These are phyloP conservation scores for Serinus canaria DNA, from an alignment of 2,113 vertebrate genomes.

Conservation along the genomic window DNA sequence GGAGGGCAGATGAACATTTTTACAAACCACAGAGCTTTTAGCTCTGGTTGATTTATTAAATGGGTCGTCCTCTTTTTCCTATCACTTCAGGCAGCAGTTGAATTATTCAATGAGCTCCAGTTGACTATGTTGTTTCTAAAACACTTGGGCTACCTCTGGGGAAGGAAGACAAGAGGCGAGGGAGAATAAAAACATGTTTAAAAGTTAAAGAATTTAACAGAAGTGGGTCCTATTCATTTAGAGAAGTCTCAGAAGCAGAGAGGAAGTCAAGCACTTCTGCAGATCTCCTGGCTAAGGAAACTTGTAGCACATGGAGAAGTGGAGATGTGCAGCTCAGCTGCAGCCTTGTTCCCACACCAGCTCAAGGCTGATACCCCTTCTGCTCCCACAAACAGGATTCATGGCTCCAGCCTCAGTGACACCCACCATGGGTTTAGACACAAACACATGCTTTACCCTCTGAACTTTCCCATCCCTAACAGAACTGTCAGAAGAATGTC, in stretches of 20 bases:
- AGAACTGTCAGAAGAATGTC: background rate
- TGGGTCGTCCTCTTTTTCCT: slow-evolving; percentile 46
- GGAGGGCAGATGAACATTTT: slow-evolving; percentile 46
- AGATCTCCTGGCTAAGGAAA: background rate
- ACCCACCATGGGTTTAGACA: background rate
- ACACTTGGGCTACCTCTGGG: slow-evolving; percentile 38
- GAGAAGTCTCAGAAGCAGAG: background rate
- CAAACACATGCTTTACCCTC: background rate
- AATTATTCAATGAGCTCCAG: slow-evolving; percentile 62
- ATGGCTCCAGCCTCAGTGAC: background rate
- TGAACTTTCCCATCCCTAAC: background rate
- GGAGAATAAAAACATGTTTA: slow-evolving; percentile 23
- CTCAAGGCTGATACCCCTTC: background rate
- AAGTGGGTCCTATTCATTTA: background rate
- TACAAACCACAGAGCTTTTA: slow-evolving; percentile 60
- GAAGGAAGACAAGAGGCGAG: background rate
- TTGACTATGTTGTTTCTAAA: slow-evolving; percentile 46
- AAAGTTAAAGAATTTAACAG: slow-evolving; percentile 36
- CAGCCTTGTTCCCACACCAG: fast-evolving
- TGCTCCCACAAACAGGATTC: background rate
- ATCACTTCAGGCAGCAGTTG: slow-evolving; percentile 52
- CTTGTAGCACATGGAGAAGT: background rate
- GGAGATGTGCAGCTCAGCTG: background rate
- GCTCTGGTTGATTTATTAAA: slow-evolving; percentile 65
- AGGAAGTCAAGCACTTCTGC: background rate